Conservation (phyloP, 2,113 vertebrate species). For the Panthera uncia region DNA sequence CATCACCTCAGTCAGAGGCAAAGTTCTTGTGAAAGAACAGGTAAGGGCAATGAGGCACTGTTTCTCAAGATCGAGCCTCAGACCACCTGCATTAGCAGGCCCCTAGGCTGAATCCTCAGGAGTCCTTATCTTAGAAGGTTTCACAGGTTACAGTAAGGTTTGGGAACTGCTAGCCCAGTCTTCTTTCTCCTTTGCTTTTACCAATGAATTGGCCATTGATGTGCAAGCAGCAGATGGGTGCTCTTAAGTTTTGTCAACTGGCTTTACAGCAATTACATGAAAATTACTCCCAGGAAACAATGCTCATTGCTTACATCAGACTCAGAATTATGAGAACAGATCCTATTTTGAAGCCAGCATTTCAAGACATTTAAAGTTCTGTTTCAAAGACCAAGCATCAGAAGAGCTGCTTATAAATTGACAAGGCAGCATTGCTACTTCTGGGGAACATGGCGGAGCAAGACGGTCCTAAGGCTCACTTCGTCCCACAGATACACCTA, state of each 20-base stretch:
- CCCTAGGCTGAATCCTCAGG: neutral
- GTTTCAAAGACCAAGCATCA: neutral
- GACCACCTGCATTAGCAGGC: too few relatives aligned
- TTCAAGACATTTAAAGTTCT: constrained; percentile 40
- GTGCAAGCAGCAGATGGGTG: neutral
- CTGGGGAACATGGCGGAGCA: neutral
- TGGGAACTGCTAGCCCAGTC: neutral
- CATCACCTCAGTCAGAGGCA: neutral
- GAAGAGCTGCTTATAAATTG: neutral
- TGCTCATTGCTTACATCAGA: neutral
- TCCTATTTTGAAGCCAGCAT: neutral
- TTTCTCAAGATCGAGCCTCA: neutral
- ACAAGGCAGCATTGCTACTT: neutral
- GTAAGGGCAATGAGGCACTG: neutral
- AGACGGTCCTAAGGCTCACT: neutral
- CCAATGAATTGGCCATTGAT: neutral
- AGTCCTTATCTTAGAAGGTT: neutral
- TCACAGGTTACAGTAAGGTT: neutral
- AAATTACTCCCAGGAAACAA: neutral
- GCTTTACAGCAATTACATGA: neutral
- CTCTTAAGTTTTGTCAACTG: neutral
- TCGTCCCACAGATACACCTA: neutral
- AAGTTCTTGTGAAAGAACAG: neutral
- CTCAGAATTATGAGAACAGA: neutral
- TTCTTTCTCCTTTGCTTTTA: neutral